Base-by-base conservation (phyloP, 2,888 invertebrate genomes). In the Altica lythri region DNA sequence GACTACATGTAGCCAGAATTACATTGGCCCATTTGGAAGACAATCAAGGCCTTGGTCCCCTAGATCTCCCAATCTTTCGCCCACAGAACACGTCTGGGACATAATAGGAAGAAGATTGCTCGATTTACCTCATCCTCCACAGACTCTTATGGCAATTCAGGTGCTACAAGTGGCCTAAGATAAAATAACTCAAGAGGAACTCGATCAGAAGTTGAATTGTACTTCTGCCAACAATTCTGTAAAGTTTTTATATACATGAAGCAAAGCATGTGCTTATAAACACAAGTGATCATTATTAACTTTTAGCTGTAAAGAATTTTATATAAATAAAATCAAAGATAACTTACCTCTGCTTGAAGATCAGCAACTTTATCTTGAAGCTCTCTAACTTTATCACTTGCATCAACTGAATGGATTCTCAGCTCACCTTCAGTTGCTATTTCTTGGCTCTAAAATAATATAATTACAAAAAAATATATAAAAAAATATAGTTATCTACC, bases 341-440 rank as follows among this genome's bases (percentile, higher is more conserved):
- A 42, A 73, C 79, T 80, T 80, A 95, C 95, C 89, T 96, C 95
- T 47, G 95, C 92, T 79, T 92, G 92, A 22, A 95, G 82, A 75
- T 95, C 94, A 27, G 90, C 92, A 60, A 96, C 89, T 77, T 91
- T 91, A 77, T 95, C 94, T 76, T 95, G 94, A 58, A 96, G 80
- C 67, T 95, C 94, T 55, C 92, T 85, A 17, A 92, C 90, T 68
- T 89, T 84, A 62, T 93, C 93, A 45, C 88, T 89, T 70, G 92
- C 92, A 57, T 90, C 91, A 67, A 89, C 82, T 5, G 79, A 79
- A 75, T 90, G 91, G 65, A 89, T 90, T 57, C 92, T 83, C 46
- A 96, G 81, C 76, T 95, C 94, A 2, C 94, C 94, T 75, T 94
- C 94, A 0, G 95, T 91, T 17, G 92, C 83, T 83, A 96, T 89